These are phyloP conservation scores for Muscicapa comitata DNA, from an alignment of 2,797 vertebrate genomes.

Conservation along the genomic window DNA sequence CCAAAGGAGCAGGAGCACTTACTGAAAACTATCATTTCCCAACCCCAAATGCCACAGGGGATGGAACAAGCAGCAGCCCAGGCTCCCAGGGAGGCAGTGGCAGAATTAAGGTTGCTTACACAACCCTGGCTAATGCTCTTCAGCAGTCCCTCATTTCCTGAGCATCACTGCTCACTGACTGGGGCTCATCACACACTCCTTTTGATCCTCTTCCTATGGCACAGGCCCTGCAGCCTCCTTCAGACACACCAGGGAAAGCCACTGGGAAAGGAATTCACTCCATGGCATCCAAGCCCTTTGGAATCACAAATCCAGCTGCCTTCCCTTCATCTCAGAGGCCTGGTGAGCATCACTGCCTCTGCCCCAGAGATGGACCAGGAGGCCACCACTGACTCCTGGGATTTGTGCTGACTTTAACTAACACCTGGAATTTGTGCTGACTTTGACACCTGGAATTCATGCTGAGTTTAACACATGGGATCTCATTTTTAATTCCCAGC, in stretches of 20 bases:
- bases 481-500: not conserved
- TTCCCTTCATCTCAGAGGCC: not conserved
- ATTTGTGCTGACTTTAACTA: not conserved
- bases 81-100: not conserved
- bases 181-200: not conserved
- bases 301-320: not conserved
- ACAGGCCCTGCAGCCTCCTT: not conserved
- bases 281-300: not conserved
- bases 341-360: not conserved
- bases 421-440: not conserved
- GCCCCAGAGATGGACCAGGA: fast-evolving
- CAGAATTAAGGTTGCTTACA: not conserved
- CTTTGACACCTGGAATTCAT: not conserved
- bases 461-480: not conserved
- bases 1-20: not conserved
- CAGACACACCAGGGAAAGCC: not conserved
- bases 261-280: not conserved
- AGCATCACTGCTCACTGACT: not conserved
- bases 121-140: not conserved
- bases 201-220: not conserved
- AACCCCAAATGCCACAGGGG: not conserved
- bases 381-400: not conserved
- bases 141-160: not conserved
- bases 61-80: fast-evolving
- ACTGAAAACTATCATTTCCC: not conserved